Base-by-base conservation (phyloP, 2,888 invertebrate genomes). In the Ichneumon xanthorius region DNA sequence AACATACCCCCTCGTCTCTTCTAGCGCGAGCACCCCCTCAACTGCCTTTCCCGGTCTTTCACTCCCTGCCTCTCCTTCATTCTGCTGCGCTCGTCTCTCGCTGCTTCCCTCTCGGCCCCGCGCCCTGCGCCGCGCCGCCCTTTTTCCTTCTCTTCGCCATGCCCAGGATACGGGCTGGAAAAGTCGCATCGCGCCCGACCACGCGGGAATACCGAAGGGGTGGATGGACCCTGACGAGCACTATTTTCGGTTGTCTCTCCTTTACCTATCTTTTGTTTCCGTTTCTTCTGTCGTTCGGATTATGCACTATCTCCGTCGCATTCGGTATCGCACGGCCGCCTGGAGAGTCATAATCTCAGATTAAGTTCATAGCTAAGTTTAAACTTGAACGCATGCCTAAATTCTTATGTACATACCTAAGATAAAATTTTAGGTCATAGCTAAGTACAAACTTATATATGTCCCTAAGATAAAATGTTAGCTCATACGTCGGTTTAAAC, bases 1-100 rank as follows among this genome's bases (percentile, higher is more conserved):
- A 94, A 94, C 93, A 93, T 93, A 93, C 92, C 72, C 82, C 86
- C 89, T 85, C 83, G 84, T 73, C 81, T 81, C 79, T 82, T 79
- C 81, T 75, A 79, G 70, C 87, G 48, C 61, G 37, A 30, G 37
- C 53, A 26, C 37, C 65, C 53, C 71, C 50, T 61, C 81, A 65
- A 61, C 68, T 71, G 55, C 72, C 83, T 71, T 73, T 77, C 37
- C 76, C 84, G 75, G 71, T 72, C 71, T 84, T 75, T 84, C 85
- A 14, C 75, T 78, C 70, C 37, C 75, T 79, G 67, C 40, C 40
- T 19, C 65, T 68, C 68, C 61, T 68, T 77, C 72, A 22, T 63
- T 73, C 73, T 26, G 73, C 73, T 79, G 61, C 48, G 53, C 79
- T 75, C 55, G 48, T 79, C 70, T 78, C 50, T 71, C 45, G 58